Evolutionary conservation across 2,888 invertebrate species (phyloP), one percentile per base, ranked within the genome.

Genomic region (Panzeria rudis): DNA sequence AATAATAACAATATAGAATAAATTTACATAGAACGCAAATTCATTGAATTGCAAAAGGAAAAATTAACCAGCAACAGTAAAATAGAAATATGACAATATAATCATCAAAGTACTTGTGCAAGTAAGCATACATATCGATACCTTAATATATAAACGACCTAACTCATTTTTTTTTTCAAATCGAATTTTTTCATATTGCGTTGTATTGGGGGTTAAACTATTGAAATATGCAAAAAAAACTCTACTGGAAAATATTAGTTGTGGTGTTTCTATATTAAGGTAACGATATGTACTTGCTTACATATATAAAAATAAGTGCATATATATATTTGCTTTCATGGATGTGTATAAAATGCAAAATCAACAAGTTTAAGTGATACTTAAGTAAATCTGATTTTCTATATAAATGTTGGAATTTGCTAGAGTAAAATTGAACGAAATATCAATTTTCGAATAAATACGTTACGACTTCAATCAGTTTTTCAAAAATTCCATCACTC

Each of bases 11-110:
- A 64, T 52, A 23, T 32, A 52, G 11, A 35, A 77, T 69, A 56
- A 66, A 78, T 78, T 68, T 69, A 72, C 82, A 79, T 87, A 88
- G 87, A 90, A 89, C 90, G 90, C 89, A 90, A 90, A 90, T 90
- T 90, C 90, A 90, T 90, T 90, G 89, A 89, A 90, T 89, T 89
- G 89, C 88, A 87, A 89, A 89, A 89, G 89, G 89, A 89, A 90
- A 50, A 47, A n/a, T n/a, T n/a, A n/a, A n/a, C n/a, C n/a, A n/a
- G n/a, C n/a, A n/a, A n/a, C n/a, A 90, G 89, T 90, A 88, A 89
- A 89, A n/a, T 25, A 41, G 35, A 64, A 66, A 59, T 56, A 32
- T 47, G 15, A 41, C 66, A 66, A 50, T 47, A 50, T 20, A 50
- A 73, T 38, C 25, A 29, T 35, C 73, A 73, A 79, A 54, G 35